Conservation (phyloP, 2,113 vertebrate genomes). For the Genyomyrus donnyi region DNA sequence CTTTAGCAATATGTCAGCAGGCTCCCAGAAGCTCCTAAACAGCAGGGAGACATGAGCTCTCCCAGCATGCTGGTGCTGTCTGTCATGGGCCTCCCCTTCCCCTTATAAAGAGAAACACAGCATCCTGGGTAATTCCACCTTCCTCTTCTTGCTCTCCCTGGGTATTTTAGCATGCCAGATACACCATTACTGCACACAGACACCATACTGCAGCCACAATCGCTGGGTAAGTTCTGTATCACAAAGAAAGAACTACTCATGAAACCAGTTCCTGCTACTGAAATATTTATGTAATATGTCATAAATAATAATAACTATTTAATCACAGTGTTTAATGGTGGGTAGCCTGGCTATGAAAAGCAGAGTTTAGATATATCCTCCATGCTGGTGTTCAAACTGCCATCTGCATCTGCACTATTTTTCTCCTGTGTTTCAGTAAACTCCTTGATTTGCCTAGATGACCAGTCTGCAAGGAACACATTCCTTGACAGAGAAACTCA, state of each 20-base stretch:
- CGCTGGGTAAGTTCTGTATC: constrained; percentile 33
- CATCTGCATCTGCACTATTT: background rate
- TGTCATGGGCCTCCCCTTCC: constrained; percentile 40
- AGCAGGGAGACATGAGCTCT: constrained; percentile 20
- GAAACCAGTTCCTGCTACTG: background rate
- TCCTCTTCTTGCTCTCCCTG: constrained; percentile 53
- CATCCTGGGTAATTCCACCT: constrained; percentile 49
- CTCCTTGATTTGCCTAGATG: background rate
- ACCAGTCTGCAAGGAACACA: background rate
- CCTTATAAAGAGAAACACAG: constrained; percentile 51
- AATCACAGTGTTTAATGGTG: background rate
- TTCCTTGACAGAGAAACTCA: too few species aligned
- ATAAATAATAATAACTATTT: background rate
- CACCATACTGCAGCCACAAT: background rate
- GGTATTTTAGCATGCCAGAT: constrained; percentile 60
- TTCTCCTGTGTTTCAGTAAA: background rate
- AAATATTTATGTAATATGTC: background rate
- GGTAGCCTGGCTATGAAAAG: background rate
- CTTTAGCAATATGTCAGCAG: background rate
- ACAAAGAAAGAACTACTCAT: background rate
- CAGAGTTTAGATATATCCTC: background rate
- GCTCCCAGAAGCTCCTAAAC: constrained; percentile 13
- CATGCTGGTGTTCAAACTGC: background rate
- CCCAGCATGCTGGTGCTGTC: constrained; percentile 15
- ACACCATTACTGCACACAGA: constrained; percentile 44